Base-by-base conservation (phyloP, 1,140 invertebrate species). In the Himalopsyche phryganea region DNA sequence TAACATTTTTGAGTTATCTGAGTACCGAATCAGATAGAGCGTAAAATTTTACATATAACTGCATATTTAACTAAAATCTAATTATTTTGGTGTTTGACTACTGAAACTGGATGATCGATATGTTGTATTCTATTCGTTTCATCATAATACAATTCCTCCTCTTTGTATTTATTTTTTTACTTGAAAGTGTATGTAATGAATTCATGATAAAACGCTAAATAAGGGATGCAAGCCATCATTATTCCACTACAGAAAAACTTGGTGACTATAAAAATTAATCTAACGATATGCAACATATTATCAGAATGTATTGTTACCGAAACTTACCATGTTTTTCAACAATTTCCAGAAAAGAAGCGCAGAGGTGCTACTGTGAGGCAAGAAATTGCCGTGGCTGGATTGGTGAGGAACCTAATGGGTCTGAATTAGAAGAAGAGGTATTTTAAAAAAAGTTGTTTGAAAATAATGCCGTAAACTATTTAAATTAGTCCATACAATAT, bases 351-450 rank as follows among this genome's bases (percentile, higher is more conserved):
- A 92, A 96, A 76, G 91, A 94, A 73, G 93, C 94, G 1, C 94
- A 98, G 74, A 88, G 88, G 57, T 98, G 96, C 78, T 97, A 84
- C 72, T 98, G 96, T 72, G 92, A 91, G 63, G 81, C 92, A 2
- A 61, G 80, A 3, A 89, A 85, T 62, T 98, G 96, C 72, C 83
- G 93, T 6, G 96, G 96, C 5, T 95, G 91, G 86, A 93, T 98
- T 50, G 95, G 95, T 6, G 89, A 90, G 49, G 85, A 91, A 61
- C 90, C 90, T 1, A 84, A 88, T 65, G 82, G 76, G 58, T 81
- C 78, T 57, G 81, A 71, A 50, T 79, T 67, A 52, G 81, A 84
- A 50, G 81, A 84, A 50, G 78, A 81, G 65, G 75, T 62, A 11
- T 44, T 28, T 28, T n/a, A n/a, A n/a, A 28, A 28, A 28, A 28